Evolutionary conservation across 2,888 invertebrate genomes (phyloP).

Genomic region (Stegana nigrithorax): DNA sequence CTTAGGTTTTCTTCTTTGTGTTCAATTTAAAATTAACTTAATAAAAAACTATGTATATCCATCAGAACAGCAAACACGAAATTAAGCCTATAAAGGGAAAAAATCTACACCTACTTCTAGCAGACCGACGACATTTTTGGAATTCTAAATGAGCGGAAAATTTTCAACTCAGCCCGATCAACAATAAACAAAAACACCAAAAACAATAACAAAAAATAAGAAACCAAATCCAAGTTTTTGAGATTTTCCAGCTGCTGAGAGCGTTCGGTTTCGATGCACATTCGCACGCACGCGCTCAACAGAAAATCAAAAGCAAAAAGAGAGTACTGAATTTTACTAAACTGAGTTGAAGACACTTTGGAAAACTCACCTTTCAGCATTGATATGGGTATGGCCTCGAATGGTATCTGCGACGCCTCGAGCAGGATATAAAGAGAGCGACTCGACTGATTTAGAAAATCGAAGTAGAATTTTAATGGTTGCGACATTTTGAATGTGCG

Average conservation of each 20-base stretch:
- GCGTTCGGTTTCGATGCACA: slow-evolving; percentile 15
- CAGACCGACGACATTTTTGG: slow-evolving; percentile 1
- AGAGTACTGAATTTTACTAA: no score
- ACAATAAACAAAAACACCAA: neutral
- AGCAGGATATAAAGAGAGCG: slow-evolving; percentile 80
- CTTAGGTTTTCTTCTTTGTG: no score
- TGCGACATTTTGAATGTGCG: slow-evolving; percentile 63
- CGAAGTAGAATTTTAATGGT: slow-evolving; percentile 76
- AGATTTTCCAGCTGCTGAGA: slow-evolving; percentile 26
- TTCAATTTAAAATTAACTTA: no score
- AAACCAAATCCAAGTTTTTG: slow-evolving; percentile 12
- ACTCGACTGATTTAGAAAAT: slow-evolving; percentile 82
- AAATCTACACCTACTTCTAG: no score
- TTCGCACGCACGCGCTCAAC: slow-evolving; percentile 36
- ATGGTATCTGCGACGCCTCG: slow-evolving; percentile 76
- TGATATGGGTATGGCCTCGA: slow-evolving; percentile 74
- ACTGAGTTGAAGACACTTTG: no score
- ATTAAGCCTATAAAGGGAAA: no score
- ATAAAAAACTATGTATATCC: no score
- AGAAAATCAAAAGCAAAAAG: no score
- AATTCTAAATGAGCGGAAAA: slow-evolving; percentile 47
- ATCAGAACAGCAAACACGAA: no score
- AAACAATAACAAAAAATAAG: neutral
- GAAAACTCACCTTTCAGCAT: slow-evolving; percentile 74
- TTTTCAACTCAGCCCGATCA: slow-evolving; percentile 24